phyloP scores from a whole-genome alignment of 2,113 vertebrate species.

The Ceyx cyanopectus region DNA sequence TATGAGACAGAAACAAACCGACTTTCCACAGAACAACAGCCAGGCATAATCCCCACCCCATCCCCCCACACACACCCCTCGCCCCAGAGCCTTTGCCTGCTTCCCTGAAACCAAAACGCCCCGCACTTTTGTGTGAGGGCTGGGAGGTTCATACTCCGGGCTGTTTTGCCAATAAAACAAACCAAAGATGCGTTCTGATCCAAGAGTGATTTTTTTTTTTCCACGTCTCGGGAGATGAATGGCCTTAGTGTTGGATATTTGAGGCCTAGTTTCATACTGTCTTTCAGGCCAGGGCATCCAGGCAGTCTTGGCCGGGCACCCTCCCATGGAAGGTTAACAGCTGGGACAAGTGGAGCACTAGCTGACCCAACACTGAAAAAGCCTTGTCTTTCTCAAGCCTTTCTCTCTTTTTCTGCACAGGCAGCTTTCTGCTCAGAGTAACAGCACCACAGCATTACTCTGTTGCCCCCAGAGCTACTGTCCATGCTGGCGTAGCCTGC shows the following conservation, averaged over 20 bases:
- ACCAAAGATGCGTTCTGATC: neutral
- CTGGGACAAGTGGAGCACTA: neutral
- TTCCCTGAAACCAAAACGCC: neutral
- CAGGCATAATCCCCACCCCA: conserved; percentile 50
- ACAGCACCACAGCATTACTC: neutral
- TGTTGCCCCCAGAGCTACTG: neutral
- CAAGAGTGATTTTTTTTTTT: conserved; percentile 32
- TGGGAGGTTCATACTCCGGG: neutral
- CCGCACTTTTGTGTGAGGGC: neutral
- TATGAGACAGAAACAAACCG: conserved; percentile 63
- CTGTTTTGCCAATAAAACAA: neutral
- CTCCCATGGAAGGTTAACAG: neutral
- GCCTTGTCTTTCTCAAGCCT: neutral
- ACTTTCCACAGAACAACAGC: conserved; percentile 60
- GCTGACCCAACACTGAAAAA: neutral
- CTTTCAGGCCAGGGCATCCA: neutral
- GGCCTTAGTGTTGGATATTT: neutral
- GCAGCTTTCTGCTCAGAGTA: rapidly evolving
- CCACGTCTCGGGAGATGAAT: neutral
- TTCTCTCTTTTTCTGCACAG: neutral
- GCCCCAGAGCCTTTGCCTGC: neutral
- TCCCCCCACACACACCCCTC: neutral
- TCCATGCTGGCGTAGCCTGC: neutral
- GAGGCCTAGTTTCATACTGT: neutral
- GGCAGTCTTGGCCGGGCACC: neutral